Base-by-base conservation (phyloP, 2,888 invertebrate genomes). In the Nomada fabriciana region DNA sequence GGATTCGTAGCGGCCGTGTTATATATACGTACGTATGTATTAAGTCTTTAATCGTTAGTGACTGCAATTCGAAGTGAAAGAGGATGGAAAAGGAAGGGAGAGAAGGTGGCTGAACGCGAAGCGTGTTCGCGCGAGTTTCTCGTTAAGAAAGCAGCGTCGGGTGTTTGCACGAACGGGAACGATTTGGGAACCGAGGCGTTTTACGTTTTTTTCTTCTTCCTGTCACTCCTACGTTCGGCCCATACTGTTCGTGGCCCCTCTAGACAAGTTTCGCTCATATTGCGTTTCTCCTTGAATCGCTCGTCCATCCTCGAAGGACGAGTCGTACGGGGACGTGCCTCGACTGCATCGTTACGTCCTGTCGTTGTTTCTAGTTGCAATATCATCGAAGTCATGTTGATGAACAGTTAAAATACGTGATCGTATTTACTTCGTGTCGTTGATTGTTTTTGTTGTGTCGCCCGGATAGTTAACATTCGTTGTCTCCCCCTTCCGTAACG, bases 1-100 rank as follows among this genome's bases (percentile, higher is more conserved):
- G 84, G 84, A 82, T 81, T 86, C 79, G 75, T 83, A 83, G 84
- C 78, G 86, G 80, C 82, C 89, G 84, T 83, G 83, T 85, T 87
- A 89, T 87, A 89, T 89, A 83, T 88, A 88, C 86, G 86, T 88
- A 88, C 82, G 83, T 75, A 75, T 67, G 74, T 36, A 80, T 88
- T 89, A 88, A 89, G 83, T 80, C 83, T 72, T 78, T 88, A 83
- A 86, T 72, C 78, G 77, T 84, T 86, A 89, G 81, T 79, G 83
- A 77, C 23, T 57, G 76, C 69, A 71, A 47, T 76, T 74, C 67
- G 61, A 63, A 29, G 52, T 10, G 52, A 29, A 18, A 53, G 29
- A n/a, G 55, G 64, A 55, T 23, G 43, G 36, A 60, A 50, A 15
- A 47, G 23, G 13, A 4, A 15, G 29, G 7, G 25, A 57, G n/a